phyloP scores from a whole-genome alignment of 2,888 invertebrate species.

The Phyllotreta striolata region DNA sequence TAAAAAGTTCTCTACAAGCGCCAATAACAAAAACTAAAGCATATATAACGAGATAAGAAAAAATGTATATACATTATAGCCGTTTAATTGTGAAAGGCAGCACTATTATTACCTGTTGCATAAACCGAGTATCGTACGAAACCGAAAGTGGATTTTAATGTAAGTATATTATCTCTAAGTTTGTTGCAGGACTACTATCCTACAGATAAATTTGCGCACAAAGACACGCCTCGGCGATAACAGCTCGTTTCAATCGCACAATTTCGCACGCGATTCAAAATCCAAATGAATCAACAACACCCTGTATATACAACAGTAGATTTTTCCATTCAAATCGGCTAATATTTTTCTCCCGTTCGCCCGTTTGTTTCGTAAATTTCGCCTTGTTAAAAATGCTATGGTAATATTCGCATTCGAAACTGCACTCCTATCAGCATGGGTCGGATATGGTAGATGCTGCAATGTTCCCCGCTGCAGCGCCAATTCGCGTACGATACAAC shows the following conservation, averaged over 20 bases:
- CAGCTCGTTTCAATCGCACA: not conserved
- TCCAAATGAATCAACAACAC: too few relatives aligned
- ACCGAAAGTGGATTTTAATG: conserved; percentile 32
- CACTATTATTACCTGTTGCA: conserved; percentile 29
- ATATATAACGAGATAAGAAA: not conserved
- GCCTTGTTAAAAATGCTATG: too few relatives aligned
- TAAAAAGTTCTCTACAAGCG: conserved; percentile 6
- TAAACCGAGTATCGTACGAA: conserved; percentile 27
- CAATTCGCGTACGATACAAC: conserved; percentile 32
- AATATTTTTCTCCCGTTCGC: not conserved
- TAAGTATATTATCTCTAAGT: conserved; percentile 23
- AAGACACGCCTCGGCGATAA: conserved; percentile 6
- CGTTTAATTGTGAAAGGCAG: conserved; percentile 27
- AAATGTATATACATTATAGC: conserved; percentile 1
- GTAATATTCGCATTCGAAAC: too few relatives aligned
- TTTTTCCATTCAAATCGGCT: not conserved
- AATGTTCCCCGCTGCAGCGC: conserved; percentile 24
- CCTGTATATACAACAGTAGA: not conserved
- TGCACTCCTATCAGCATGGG: too few relatives aligned
- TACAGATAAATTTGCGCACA: too few relatives aligned
- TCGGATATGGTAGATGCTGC: not conserved
- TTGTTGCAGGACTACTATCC: not conserved
- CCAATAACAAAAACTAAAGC: conserved; percentile 15
- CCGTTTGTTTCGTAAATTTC: not conserved
- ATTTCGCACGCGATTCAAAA: not conserved